These are phyloP conservation scores for Luscinia luscinia DNA, from an alignment of 2,797 vertebrate genomes.

Conservation along the genomic window DNA sequence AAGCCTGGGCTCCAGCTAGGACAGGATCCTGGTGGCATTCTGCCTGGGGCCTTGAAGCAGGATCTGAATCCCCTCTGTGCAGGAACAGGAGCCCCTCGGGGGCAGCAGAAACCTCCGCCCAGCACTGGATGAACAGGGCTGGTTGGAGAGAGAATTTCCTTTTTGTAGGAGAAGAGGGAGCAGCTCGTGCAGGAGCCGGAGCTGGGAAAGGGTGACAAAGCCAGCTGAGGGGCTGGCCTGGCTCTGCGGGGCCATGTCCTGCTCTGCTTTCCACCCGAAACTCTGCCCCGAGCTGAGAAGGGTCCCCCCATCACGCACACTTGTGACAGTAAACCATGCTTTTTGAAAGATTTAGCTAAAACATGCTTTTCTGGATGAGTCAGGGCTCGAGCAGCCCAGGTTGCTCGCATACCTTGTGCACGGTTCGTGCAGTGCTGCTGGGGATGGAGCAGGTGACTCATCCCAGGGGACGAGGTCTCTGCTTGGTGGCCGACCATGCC, in stretches of 20 bases:
- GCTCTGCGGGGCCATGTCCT: accelerated
- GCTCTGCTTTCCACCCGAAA: not conserved
- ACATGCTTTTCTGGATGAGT: not conserved
- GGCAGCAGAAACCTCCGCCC: not conserved
- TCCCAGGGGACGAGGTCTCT: not conserved
- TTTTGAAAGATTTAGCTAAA: not conserved
- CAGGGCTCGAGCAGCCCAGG: not conserved
- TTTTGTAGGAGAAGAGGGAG: not conserved
- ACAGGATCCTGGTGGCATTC: not conserved
- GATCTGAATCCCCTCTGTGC: not conserved
- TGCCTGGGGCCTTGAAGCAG: not conserved
- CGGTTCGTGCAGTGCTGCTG: not conserved
- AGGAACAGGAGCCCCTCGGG: accelerated
- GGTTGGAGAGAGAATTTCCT: not conserved
- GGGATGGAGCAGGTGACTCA: not conserved
- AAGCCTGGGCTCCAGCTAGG: not conserved
- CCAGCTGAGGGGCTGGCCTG: not conserved
- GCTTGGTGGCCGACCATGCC: not conserved
- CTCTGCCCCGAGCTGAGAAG: not conserved
- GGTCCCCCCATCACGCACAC: accelerated
- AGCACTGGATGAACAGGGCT: not conserved
- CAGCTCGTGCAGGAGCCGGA: not conserved
- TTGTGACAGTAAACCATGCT: not conserved
- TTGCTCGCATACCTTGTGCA: not conserved
- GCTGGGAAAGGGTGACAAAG: not conserved